These are phyloP conservation scores for Aporophyla lueneburgensis DNA, from an alignment of 2,888 invertebrate species.

Conservation along the genomic window DNA sequence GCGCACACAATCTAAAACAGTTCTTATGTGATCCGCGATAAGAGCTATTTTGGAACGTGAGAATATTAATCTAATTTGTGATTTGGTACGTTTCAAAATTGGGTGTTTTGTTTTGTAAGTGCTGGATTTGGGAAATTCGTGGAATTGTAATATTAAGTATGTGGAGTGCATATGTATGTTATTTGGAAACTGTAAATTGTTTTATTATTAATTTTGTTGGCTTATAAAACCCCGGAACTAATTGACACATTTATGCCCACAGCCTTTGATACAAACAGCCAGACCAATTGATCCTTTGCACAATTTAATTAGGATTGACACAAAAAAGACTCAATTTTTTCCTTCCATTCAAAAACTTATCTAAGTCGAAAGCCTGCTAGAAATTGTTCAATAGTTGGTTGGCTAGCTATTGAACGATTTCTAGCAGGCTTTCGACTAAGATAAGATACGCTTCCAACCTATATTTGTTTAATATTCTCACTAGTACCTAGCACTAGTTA, in stretches of 20 bases:
- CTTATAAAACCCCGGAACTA: not conserved
- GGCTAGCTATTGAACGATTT: not conserved
- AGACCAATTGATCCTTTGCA: not conserved
- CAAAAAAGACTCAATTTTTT: not conserved
- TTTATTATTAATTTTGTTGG: not conserved
- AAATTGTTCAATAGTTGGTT: no score
- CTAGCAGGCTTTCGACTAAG: not conserved
- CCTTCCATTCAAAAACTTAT: not conserved
- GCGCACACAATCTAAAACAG: conserved; percentile 52
- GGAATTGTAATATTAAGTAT: conserved; percentile 25
- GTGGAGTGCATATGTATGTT: conserved; percentile 6
- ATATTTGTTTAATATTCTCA: no score
- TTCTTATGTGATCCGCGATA: conserved; percentile 56
- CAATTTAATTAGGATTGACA: not conserved
- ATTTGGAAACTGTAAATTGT: not conserved
- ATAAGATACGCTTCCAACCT: no score
- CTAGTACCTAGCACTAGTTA: no score
- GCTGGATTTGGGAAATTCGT: conserved; percentile 52
- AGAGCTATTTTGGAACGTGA: conserved; percentile 52
- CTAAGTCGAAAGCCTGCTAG: no score
- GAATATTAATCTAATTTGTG: conserved; percentile 58
- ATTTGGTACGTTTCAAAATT: conserved; percentile 66
- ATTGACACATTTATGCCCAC: not conserved
- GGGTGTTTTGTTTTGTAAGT: conserved; percentile 53
- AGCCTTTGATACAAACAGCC: no score